Conservation (phyloP, 2,113 vertebrate genomes). For the Delphinus delphis region DNA sequence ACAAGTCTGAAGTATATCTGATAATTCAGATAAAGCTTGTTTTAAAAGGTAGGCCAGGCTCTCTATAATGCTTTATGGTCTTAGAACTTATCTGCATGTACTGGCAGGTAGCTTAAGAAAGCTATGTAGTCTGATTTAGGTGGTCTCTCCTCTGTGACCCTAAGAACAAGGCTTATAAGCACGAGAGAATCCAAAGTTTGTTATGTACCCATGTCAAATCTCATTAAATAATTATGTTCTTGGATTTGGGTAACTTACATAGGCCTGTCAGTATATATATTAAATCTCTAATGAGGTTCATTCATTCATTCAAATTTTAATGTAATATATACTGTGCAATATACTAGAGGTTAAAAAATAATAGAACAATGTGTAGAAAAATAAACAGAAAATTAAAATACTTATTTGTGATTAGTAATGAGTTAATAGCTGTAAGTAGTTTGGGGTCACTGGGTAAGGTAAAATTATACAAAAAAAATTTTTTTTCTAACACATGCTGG, state of each 20-base stretch:
- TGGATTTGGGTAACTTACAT: not conserved
- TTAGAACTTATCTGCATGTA: not conserved
- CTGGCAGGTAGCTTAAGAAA: not conserved
- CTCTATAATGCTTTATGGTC: not conserved
- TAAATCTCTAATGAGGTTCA: not conserved
- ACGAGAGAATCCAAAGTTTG: not conserved
- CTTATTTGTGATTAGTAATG: not conserved
- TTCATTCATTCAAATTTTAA: not conserved
- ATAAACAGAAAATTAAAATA: not conserved
- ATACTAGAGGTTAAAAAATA: not conserved
- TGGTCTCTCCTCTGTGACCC: not conserved
- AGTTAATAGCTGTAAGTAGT: not conserved
- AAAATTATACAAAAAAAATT: not conserved
- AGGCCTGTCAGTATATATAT: not conserved
- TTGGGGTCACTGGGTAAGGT: not conserved
- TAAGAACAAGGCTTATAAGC: not conserved
- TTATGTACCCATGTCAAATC: not conserved
- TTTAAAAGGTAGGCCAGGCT: not conserved
- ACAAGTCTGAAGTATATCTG: not conserved
- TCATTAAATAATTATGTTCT: not conserved
- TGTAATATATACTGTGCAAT: not conserved
- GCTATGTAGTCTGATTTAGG: not conserved
- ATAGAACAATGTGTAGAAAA: not conserved
- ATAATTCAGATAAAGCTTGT: not conserved
- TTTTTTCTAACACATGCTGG: not conserved